Evolutionary conservation across 1,140 invertebrate genomes (phyloP).

Genomic region (Cylas formicarius): DNA sequence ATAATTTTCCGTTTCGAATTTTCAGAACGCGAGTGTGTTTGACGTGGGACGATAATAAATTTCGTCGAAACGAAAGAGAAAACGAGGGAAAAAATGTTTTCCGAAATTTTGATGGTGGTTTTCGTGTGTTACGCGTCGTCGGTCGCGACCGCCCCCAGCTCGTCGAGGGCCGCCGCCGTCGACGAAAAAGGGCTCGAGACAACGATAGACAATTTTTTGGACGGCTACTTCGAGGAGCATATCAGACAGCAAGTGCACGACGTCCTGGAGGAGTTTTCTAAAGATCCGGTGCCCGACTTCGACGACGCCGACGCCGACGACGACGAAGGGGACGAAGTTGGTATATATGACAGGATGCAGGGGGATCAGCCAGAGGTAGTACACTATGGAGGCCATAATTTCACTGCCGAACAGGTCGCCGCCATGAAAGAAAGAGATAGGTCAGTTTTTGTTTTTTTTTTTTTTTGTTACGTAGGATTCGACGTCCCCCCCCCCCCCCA

Average conservation of each 20-base stretch:
- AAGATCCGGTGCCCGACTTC: too few relatives aligned
- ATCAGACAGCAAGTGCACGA: too few relatives aligned
- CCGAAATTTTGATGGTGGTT: not conserved
- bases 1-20: too few relatives aligned
- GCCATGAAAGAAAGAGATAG: slow-evolving; percentile 9
- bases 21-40: too few relatives aligned
- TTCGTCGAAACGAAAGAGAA: too few relatives aligned
- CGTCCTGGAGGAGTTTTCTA: too few relatives aligned
- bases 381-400: slow-evolving; percentile 3
- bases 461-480: not conserved
- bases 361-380: slow-evolving; percentile 19
- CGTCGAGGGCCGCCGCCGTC: too few relatives aligned
- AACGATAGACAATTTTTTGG: not conserved
- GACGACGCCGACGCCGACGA: too few relatives aligned
- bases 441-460: slow-evolving; percentile 7
- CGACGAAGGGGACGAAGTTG: not conserved
- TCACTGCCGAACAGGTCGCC: slow-evolving; percentile 4
- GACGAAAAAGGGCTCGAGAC: too few relatives aligned
- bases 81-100: not conserved
- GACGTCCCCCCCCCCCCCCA: not conserved
- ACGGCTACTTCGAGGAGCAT: too few relatives aligned
- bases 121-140: not conserved
- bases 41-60: too few relatives aligned
- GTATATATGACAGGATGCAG: slow-evolving; percentile 22
- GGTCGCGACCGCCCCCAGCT: too few relatives aligned